Base-by-base conservation (phyloP, 2,888 invertebrate genomes). In the Tetrapedia diversipes region DNA sequence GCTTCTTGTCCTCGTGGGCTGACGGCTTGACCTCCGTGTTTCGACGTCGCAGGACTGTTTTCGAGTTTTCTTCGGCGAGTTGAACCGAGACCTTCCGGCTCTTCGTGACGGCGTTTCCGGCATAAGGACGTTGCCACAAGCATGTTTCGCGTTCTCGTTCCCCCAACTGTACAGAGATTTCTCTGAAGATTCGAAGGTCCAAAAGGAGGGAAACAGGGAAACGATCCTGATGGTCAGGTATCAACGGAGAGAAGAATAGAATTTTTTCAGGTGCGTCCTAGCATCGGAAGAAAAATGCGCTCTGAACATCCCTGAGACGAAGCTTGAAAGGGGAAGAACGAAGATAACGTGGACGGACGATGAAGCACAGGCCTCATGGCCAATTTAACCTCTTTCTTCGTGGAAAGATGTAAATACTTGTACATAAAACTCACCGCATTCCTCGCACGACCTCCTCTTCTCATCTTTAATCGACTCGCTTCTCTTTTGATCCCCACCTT, bases 381-480 rank as follows among this genome's bases (percentile, higher is more conserved):
- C 60, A 41, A 59, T 67, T 54, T 70, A 75, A 69, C 61, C 53
- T 77, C 82, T 80, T 78, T 80, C 79, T 76, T 66, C 72, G 82
- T 39, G 69, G 79, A 77, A 81, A 66, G 76, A 77, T 89, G 89
- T 88, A 89, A 88, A 89, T 89, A 89, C 54, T 86, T 89, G 88
- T 89, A 89, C 64, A 89, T 88, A 89, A 39, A 85, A 84, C 86
- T 89, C 86, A 85, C 85, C 86, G 89, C 89, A 89, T 89, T 89
- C 89, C 89, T 88, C 83, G 81, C 85, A 86, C 86, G 67, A 80
- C 63, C 76, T 77, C 81, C 29, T 39, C 51, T 53, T 83, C 39
- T 72, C 82, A 86, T 86, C 83, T 84, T 22, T 80, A 83, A 86
- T 83, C 77, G 79, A 81, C 75, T 65, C 70, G 70, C 65, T 71